phyloP scores from a whole-genome alignment of 2,113 vertebrate species.

The Odontesthes bonariensis region DNA sequence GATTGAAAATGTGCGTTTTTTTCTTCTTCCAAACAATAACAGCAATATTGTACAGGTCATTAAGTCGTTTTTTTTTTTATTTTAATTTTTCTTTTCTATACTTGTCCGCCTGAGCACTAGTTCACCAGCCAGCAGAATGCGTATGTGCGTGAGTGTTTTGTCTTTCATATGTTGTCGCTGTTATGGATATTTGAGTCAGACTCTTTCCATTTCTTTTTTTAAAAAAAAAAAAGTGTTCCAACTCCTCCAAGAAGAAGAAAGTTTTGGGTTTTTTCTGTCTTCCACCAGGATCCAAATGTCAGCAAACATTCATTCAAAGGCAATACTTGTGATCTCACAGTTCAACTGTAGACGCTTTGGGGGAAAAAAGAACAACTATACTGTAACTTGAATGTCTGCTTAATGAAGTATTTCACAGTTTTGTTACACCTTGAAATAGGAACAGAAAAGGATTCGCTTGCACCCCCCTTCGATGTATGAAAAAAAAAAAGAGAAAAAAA shows the following conservation, averaged over 20 bases:
- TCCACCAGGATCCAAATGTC: constrained; percentile 70
- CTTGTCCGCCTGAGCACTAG: constrained; percentile 79
- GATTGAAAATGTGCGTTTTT: constrained; percentile 62
- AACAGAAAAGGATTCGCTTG: constrained; percentile 58
- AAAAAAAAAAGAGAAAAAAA: constrained; percentile 40
- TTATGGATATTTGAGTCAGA: constrained; percentile 73
- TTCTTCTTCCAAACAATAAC: constrained; percentile 68
- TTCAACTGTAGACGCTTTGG: constrained; percentile 61
- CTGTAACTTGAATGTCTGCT: constrained; percentile 81
- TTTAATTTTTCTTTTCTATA: constrained; percentile 32
- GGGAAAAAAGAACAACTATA: constrained; percentile 29
- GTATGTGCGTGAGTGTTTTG: constrained; percentile 5
- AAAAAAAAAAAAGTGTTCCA: not conserved
- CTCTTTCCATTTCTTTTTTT: constrained; percentile 67
- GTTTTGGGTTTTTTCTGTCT: constrained; percentile 52
- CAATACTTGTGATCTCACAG: constrained; percentile 74
- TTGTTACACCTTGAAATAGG: constrained; percentile 55
- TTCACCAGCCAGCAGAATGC: constrained; percentile 79
- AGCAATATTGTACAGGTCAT: constrained; percentile 85
- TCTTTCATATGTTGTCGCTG: constrained; percentile 48
- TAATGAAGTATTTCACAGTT: constrained; percentile 51
- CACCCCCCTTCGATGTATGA: constrained; percentile 36
- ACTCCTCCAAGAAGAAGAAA: constrained; percentile 32
- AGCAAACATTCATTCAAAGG: constrained; percentile 68
- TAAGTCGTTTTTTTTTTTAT: constrained; percentile 56